These are phyloP conservation scores for Lycorma delicatula DNA, from an alignment of 1,140 invertebrate species.

Conservation along the genomic window DNA sequence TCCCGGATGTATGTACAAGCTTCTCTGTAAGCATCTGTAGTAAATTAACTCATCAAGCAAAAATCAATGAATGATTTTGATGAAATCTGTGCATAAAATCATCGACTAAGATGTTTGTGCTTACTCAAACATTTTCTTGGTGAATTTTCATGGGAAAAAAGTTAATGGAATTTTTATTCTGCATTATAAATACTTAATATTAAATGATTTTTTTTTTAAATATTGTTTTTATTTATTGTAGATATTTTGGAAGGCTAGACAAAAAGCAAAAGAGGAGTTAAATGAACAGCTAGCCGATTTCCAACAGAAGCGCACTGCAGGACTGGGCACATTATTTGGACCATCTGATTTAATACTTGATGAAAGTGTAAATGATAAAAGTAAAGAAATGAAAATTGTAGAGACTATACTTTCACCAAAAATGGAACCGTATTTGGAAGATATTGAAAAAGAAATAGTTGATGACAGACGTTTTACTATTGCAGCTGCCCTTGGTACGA, in stretches of 20 bases:
- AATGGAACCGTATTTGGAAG: constrained; percentile 60
- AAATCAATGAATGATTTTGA: no score
- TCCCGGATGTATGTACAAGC: no score
- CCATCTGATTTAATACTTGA: constrained; percentile 72
- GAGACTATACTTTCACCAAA: constrained; percentile 64
- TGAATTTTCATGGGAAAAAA: background rate
- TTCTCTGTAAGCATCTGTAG: no score
- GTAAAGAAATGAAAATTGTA: constrained; percentile 64
- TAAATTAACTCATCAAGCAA: no score
- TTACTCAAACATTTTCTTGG: background rate
- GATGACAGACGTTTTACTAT: constrained; percentile 60
- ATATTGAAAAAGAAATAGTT: constrained; percentile 58
- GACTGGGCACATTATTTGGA: constrained; percentile 83
- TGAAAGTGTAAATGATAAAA: constrained; percentile 72
- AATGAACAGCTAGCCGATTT: constrained; percentile 83
- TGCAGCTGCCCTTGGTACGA: constrained; percentile 67
- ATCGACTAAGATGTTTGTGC: no score
- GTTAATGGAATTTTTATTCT: constrained; percentile 8
- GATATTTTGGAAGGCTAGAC: constrained; percentile 78
- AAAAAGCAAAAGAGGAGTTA: constrained; percentile 75
- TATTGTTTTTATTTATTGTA: no score
- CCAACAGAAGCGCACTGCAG: constrained; percentile 78
- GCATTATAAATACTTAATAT: constrained; percentile 3
- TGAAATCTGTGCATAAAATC: no score
- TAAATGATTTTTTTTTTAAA: no score